Evolutionary conservation across 1,140 invertebrate genomes (phyloP).

Genomic region (Ridgeia piscesae): DNA sequence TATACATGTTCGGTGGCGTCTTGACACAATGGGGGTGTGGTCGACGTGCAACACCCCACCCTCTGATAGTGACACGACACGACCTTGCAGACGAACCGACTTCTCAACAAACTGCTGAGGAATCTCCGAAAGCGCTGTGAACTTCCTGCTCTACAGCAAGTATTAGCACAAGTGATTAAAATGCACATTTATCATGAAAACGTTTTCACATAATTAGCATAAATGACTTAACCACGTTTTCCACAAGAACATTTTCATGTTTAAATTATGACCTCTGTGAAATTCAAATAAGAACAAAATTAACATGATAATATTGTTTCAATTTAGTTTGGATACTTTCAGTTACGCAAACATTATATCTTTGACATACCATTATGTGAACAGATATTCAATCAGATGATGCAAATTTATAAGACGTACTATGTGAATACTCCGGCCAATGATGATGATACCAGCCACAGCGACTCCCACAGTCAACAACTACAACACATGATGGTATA

Average conservation of each 20-base stretch:
- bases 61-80: not conserved
- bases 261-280: not conserved
- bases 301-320: no score
- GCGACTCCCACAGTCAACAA: not conserved
- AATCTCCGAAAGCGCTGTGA: not conserved
- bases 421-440: not conserved
- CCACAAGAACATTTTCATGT: not conserved
- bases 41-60: not conserved
- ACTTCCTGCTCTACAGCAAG: not conserved
- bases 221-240: not conserved
- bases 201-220: not conserved
- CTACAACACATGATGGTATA: not conserved
- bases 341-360: not conserved
- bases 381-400: not conserved
- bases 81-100: not conserved
- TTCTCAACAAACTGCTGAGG: not conserved
- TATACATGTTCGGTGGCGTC: not conserved
- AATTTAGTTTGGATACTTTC: not conserved
- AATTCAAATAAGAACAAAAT: no score
- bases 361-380: not conserved
- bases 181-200: not conserved
- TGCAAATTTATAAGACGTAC: not conserved
- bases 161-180: conserved; percentile 6
- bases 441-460: not conserved
- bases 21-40: not conserved